These are phyloP conservation scores for Melanerpes formicivorus DNA, from an alignment of 2,113 vertebrate species.

Conservation along the genomic window DNA sequence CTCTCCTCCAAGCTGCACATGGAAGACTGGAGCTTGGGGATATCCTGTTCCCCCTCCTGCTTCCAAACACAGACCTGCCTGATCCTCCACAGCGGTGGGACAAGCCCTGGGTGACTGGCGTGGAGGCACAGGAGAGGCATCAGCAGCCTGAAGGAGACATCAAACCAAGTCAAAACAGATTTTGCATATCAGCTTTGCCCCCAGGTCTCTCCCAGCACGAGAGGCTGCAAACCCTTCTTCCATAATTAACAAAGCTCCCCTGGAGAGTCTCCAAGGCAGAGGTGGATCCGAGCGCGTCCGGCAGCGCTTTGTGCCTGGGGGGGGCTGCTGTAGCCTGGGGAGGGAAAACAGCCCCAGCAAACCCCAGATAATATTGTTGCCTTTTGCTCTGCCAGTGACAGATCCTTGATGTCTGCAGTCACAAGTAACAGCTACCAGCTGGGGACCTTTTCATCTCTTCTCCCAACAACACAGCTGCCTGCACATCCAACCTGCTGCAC, in stretches of 20 bases:
- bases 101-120: neutral
- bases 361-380: neutral
- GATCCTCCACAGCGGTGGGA: rapidly evolving
- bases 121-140: neutral
- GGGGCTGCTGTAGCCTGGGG: neutral
- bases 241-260: neutral
- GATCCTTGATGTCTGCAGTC: neutral
- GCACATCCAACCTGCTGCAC: neutral
- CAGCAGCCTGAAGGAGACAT: neutral
- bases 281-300: neutral
- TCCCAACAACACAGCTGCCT: neutral
- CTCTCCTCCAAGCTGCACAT: neutral
- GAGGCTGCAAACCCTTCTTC: neutral
- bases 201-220: neutral
- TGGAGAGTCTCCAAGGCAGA: neutral
- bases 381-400: neutral
- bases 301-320: neutral
- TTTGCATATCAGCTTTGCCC: neutral
- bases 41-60: neutral
- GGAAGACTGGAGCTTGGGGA: rapidly evolving
- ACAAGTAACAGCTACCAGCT: neutral
- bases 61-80: neutral
- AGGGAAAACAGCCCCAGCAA: neutral
- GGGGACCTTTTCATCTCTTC: neutral
- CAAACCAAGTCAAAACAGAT: neutral